A percentile compares a stretch with the other conserved stretches of the same genome.
These are phyloP conservation scores for Aix galericulata DNA, from an alignment of 2,113 vertebrate genomes.

Conservation along the genomic window DNA sequence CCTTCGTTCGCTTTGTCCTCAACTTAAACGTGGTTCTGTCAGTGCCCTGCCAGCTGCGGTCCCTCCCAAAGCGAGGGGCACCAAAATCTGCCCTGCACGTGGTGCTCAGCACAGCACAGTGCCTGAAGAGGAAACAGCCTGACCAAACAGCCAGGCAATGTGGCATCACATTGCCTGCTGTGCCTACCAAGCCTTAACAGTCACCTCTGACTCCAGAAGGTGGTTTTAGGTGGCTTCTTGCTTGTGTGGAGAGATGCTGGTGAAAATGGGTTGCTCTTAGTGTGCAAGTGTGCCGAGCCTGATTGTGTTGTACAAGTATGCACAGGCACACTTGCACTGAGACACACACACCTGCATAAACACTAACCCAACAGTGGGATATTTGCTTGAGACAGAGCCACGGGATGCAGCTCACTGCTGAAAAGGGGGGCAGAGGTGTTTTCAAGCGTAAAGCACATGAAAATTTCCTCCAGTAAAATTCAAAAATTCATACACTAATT, in stretches of 20 bases:
- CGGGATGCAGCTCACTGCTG: not conserved
- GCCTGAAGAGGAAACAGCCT: not conserved
- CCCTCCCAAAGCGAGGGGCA: not conserved
- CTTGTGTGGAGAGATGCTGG: not conserved
- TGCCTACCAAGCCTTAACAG: not conserved
- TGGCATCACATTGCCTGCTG: not conserved
- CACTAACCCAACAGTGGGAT: not conserved
- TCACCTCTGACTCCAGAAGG: not conserved
- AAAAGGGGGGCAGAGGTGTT: not conserved
- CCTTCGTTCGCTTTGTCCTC: not conserved
- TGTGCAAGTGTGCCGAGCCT: not conserved
- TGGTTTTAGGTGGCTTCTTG: not conserved
- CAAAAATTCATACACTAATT: not conserved
- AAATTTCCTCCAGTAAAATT: not conserved
- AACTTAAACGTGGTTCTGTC: not conserved
- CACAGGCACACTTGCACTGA: not conserved
- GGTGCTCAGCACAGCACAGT: not conserved
- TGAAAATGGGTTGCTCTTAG: not conserved
- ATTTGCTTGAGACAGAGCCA: not conserved
- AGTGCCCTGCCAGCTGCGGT: not conserved
- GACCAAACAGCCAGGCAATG: not conserved
- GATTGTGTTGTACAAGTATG: accelerated
- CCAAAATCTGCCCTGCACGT: not conserved
- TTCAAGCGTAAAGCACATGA: not conserved
- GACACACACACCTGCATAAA: accelerated